Conservation (phyloP, 2,888 invertebrate genomes). For the Xylocampa areola region DNA sequence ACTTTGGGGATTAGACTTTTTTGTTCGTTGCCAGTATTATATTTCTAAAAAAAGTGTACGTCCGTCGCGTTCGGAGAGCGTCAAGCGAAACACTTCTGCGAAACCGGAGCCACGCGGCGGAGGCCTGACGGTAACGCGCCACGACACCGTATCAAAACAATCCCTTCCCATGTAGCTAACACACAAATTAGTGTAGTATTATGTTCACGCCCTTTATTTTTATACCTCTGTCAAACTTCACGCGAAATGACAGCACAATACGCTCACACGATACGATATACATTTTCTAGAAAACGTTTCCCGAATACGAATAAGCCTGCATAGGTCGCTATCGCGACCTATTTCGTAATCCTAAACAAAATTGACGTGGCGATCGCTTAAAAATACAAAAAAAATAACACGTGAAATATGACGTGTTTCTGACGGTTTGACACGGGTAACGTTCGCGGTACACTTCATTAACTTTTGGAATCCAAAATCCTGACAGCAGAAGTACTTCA, state of each 20-base stretch:
- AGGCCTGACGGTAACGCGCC: slow-evolving; percentile 74
- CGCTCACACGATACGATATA: slow-evolving; percentile 50
- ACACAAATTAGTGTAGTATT: slow-evolving; percentile 86
- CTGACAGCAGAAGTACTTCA: slow-evolving; percentile 59
- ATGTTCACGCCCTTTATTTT: slow-evolving; percentile 81
- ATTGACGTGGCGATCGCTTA: slow-evolving; percentile 74
- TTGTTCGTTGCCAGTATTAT: slow-evolving; percentile 46
- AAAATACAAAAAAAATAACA: slow-evolving; percentile 72
- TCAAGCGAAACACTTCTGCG: slow-evolving; percentile 86
- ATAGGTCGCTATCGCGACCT: slow-evolving; percentile 53
- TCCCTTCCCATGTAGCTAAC: slow-evolving; percentile 82
- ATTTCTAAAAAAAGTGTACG: slow-evolving; percentile 68
- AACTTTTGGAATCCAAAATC: slow-evolving; percentile 76
- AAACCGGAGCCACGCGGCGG: slow-evolving; percentile 77
- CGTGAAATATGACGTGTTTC: slow-evolving; percentile 83
- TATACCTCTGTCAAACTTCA: slow-evolving; percentile 77
- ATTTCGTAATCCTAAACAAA: slow-evolving; percentile 72
- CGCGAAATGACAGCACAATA: slow-evolving; percentile 73
- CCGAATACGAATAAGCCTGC: slow-evolving; percentile 44
- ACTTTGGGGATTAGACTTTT: slow-evolving; percentile 25
- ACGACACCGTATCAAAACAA: slow-evolving; percentile 86
- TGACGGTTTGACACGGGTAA: slow-evolving; percentile 87
- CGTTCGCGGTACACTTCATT: slow-evolving; percentile 84
- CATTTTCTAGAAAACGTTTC: slow-evolving; percentile 48
- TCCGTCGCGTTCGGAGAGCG: slow-evolving; percentile 76